Evolutionary conservation across 2,113 vertebrate genomes (phyloP).

Genomic region (Oophaga pumilio): DNA sequence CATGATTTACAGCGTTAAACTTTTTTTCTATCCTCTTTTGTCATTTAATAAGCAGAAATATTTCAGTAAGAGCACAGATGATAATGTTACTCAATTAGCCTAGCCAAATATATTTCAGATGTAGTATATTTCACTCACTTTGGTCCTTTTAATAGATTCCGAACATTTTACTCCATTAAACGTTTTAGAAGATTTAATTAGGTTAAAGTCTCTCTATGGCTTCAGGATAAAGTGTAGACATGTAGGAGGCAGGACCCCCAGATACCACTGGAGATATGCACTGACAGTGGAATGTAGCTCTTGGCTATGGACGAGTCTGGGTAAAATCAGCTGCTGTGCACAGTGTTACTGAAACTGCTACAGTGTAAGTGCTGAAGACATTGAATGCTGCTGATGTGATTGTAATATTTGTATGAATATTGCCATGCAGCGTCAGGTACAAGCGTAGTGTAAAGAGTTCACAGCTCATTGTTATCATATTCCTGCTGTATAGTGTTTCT

Average conservation of each 20-base stretch:
- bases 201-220: background rate
- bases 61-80: background rate
- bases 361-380: background rate
- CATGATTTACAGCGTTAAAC: background rate
- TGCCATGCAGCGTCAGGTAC: background rate
- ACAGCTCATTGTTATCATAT: no score
- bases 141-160: background rate
- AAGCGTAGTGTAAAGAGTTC: no score
- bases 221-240: background rate
- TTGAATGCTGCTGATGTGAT: background rate
- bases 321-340: background rate
- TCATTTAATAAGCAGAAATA: background rate
- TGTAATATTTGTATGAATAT: background rate
- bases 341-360: background rate
- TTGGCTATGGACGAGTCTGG: background rate
- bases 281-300: background rate
- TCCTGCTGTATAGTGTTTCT: no score
- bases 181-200: background rate
- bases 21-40: background rate
- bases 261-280: background rate
- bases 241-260: constrained; percentile 3
- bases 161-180: background rate
- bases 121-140: background rate
- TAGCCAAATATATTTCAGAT: background rate
- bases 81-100: background rate